phyloP scores from a whole-genome alignment of 1,140 invertebrate genomes.

The Pseudoatta argentina region DNA sequence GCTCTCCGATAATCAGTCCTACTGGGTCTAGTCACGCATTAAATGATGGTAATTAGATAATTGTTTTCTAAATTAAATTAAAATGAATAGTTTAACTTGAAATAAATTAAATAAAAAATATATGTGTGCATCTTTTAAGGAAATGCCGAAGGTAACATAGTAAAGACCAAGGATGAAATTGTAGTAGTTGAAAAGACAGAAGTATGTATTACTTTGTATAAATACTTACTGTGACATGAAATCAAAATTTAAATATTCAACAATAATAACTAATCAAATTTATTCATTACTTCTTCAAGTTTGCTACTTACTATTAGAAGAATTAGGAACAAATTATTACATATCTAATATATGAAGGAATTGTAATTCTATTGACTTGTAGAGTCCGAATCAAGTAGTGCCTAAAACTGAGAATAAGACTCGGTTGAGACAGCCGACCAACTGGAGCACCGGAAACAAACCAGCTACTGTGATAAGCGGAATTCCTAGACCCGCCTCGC shows the following conservation, averaged over 20 bases:
- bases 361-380: constrained; percentile 39
- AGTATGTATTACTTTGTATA: constrained; percentile 43
- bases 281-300: background rate
- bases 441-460: constrained; percentile 76
- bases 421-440: constrained; percentile 80
- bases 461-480: constrained; percentile 78
- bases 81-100: constrained; percentile 5
- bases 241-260: background rate
- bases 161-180: constrained; percentile 57
- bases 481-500: constrained; percentile 84
- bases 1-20: constrained; percentile 80
- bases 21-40: constrained; percentile 76
- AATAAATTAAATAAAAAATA: background rate
- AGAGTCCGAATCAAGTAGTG: constrained; percentile 68
- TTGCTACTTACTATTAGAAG: background rate
- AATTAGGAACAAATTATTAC: background rate
- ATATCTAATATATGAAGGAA: background rate
- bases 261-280: background rate
- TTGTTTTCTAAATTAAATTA: background rate
- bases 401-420: constrained; percentile 74
- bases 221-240: background rate
- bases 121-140: constrained; percentile 41
- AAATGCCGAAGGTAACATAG: constrained; percentile 55
- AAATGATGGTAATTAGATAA: constrained; percentile 70
- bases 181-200: constrained; percentile 58